Conservation (phyloP, 2,113 vertebrate species). For the Emberiza fucata region DNA sequence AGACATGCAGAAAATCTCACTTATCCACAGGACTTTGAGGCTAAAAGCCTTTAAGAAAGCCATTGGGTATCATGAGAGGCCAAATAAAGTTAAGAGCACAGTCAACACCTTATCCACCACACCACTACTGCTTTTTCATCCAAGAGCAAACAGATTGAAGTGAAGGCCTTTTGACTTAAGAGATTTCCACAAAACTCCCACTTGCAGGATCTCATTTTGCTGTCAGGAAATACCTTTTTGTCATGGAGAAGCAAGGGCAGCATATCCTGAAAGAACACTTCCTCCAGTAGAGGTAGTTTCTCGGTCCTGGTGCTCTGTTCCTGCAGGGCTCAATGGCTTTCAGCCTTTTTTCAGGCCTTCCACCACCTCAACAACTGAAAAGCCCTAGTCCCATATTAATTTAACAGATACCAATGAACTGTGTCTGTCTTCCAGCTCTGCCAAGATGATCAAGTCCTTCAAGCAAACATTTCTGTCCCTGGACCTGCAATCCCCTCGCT, state of each 20-base stretch:
- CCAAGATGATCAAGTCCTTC: slow-evolving; percentile 61
- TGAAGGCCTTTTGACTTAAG: not conserved
- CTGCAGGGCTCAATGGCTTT: not conserved
- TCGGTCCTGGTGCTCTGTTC: not conserved
- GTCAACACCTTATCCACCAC: not conserved
- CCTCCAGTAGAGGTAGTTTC: not conserved
- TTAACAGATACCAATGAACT: not conserved
- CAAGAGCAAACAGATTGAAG: not conserved
- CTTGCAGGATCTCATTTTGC: not conserved
- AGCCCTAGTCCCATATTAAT: rapidly evolving
- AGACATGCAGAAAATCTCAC: not conserved
- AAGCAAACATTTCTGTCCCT: slow-evolving; percentile 54
- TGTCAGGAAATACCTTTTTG: not conserved
- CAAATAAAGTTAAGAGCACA: not conserved
- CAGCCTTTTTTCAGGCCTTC: not conserved
- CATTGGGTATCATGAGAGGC: not conserved
- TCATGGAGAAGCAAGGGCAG: not conserved
- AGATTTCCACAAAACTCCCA: not conserved
- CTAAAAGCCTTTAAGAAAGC: not conserved
- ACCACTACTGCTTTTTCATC: not conserved
- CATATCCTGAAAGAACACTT: rapidly evolving
- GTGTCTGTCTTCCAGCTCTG: not conserved
- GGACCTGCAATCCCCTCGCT: slow-evolving; percentile 52
- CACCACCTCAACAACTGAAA: not conserved
- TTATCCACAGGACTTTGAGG: not conserved